Evolutionary conservation across 2,113 vertebrate genomes (phyloP).

Genomic region (Hymenochirus boettgeri): DNA sequence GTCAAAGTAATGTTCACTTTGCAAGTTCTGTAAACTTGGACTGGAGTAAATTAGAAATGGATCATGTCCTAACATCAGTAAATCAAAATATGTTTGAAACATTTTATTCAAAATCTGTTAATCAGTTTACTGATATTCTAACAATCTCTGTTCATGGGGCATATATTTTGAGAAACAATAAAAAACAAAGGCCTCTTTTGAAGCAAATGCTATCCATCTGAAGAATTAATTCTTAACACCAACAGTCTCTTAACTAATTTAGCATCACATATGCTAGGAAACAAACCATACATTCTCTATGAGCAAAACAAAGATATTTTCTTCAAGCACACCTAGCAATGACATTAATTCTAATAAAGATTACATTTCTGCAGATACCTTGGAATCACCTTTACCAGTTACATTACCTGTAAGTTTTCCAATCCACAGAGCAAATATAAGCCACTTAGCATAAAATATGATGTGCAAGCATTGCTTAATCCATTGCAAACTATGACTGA

Average conservation of each 20-base stretch:
- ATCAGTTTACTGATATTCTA: conserved; percentile 21
- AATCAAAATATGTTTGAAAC: conserved; percentile 22
- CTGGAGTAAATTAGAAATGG: too few species aligned
- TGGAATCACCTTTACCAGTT: conserved; percentile 11
- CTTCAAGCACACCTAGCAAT: conserved; percentile 32
- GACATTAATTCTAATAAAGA: conserved; percentile 24
- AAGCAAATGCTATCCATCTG: conserved; percentile 14
- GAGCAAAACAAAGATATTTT: conserved; percentile 4
- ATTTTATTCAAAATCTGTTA: conserved; percentile 15
- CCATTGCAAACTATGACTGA: conserved; percentile 33
- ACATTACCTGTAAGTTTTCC: conserved; percentile 4
- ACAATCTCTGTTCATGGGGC: conserved; percentile 6
- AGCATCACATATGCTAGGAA: conserved; percentile 31
- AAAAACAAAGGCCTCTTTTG: conserved; percentile 38
- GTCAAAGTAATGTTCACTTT: too few species aligned
- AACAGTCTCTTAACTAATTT: conserved; percentile 25
- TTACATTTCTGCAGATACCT: conserved; percentile 17
- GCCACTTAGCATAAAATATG: conserved; percentile 3
- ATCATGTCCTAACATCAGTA: background rate
- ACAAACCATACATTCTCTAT: conserved; percentile 35
- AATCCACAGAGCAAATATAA: conserved; percentile 22
- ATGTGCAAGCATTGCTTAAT: conserved; percentile 42
- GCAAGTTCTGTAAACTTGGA: too few species aligned
- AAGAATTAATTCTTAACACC: conserved; percentile 19
- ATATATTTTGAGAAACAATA: conserved; percentile 37